Percentiles rank a stretch among this genome's conserved stretches.
These are phyloP conservation scores for Deroptyus accipitrinus DNA, from an alignment of 2,113 vertebrate genomes.

Conservation along the genomic window DNA sequence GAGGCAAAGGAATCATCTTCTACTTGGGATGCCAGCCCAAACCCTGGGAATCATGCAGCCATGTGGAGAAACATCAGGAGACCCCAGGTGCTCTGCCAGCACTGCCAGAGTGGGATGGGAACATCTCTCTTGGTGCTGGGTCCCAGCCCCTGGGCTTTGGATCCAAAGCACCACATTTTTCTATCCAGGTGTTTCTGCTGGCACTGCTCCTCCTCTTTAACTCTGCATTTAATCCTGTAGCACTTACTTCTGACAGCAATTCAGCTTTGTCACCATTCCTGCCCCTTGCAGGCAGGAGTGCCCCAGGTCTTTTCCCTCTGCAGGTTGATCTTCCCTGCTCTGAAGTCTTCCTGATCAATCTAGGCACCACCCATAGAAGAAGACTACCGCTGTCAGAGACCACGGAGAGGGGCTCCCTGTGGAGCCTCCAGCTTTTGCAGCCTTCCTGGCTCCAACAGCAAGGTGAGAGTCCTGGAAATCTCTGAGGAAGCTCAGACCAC, in stretches of 20 bases:
- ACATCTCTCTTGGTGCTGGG: not conserved
- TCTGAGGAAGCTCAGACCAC: not conserved
- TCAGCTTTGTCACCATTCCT: not conserved
- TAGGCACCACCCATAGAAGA: not conserved
- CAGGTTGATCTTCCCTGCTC: not conserved
- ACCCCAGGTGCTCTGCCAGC: not conserved
- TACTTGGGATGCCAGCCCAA: not conserved
- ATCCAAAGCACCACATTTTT: not conserved
- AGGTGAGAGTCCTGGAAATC: not conserved
- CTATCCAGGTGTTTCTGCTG: not conserved
- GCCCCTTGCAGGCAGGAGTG: not conserved
- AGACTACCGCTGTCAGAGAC: not conserved
- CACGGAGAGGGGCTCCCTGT: rapidly evolving
- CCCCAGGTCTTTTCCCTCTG: not conserved
- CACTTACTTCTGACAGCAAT: not conserved
- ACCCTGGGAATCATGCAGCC: rapidly evolving
- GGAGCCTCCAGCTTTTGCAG: not conserved
- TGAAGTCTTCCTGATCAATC: not conserved
- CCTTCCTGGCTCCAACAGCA: not conserved
- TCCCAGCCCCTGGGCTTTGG: not conserved
- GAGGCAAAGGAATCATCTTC: not conserved
- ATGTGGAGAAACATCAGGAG: not conserved
- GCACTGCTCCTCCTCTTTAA: not conserved
- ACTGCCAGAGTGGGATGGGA: not conserved
- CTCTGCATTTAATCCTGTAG: not conserved